A percentile compares a stretch with the other conserved stretches of the same genome.
Conservation (phyloP, 2,797 vertebrate genomes). For the Cynodonichthys magdalenae region DNA sequence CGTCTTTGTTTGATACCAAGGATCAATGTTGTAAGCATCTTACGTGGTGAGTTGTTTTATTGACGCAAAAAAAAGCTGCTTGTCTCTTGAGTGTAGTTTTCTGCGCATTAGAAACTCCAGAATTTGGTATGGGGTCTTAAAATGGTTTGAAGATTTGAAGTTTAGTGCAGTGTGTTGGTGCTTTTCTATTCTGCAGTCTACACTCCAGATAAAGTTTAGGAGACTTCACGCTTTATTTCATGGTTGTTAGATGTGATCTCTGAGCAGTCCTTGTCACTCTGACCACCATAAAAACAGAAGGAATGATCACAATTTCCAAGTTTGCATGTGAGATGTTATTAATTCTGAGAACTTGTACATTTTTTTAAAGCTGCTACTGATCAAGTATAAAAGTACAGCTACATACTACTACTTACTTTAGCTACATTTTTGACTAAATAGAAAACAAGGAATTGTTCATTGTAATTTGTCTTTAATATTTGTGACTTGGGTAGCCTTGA, state of each 20-base stretch:
- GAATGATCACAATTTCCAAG: slow-evolving; percentile 15
- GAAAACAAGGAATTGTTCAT: no score
- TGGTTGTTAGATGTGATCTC: slow-evolving; percentile 10
- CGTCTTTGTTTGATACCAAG: slow-evolving; percentile 39
- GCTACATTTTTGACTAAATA: no score
- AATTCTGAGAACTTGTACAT: slow-evolving; percentile 38
- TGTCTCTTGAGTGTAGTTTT: neutral
- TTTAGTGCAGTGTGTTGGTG: slow-evolving; percentile 17
- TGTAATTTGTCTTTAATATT: no score
- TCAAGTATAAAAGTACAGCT: slow-evolving; percentile 43
- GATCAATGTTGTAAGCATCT: slow-evolving; percentile 59
- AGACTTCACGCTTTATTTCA: no score
- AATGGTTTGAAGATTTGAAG: neutral
- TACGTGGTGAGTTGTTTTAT: slow-evolving; percentile 39
- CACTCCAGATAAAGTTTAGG: neutral
- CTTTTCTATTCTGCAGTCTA: neutral
- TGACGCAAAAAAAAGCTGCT: slow-evolving; percentile 39
- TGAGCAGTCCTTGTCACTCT: neutral
- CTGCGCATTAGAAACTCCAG: slow-evolving; percentile 1
- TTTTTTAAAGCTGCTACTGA: slow-evolving; percentile 34
- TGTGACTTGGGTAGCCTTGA: no score
- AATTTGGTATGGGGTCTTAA: neutral
- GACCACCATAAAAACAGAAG: slow-evolving; percentile 15
- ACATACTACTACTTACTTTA: no score
- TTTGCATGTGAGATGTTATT: slow-evolving; percentile 29